phyloP scores from a whole-genome alignment of 2,888 invertebrate species.

The Yponomeuta sedellus region DNA sequence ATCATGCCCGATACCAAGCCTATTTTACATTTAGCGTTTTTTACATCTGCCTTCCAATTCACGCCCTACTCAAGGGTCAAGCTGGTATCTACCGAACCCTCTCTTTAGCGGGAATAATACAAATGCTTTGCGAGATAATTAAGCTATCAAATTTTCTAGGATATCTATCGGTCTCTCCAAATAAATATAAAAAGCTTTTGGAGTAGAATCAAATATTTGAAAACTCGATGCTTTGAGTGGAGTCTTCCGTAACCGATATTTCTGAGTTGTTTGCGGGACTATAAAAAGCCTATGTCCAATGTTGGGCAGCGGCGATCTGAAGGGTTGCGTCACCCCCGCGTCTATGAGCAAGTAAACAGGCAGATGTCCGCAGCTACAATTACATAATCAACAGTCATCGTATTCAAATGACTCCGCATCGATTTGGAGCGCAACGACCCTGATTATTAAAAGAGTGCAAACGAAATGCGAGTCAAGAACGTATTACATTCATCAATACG shows the following conservation, averaged over 20 bases:
- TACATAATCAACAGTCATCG: slow-evolving; percentile 68
- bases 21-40: slow-evolving; percentile 48
- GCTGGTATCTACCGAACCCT: slow-evolving; percentile 17
- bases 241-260: slow-evolving; percentile 70
- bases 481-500: slow-evolving; percentile 14
- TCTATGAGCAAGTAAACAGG: slow-evolving; percentile 53
- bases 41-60: slow-evolving; percentile 58
- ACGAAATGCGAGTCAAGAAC: slow-evolving; percentile 19
- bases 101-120: background rate
- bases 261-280: slow-evolving; percentile 63
- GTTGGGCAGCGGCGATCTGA: slow-evolving; percentile 55
- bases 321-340: slow-evolving; percentile 52
- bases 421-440: slow-evolving; percentile 34
- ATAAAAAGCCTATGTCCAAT: slow-evolving; percentile 61
- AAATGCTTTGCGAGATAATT: background rate
- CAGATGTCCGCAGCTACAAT: slow-evolving; percentile 67
- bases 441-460: slow-evolving; percentile 23
- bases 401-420: slow-evolving; percentile 60
- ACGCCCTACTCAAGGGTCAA: slow-evolving; percentile 26
- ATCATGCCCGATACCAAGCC: slow-evolving; percentile 56
- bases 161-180: slow-evolving; percentile 9
- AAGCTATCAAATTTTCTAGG: slow-evolving; percentile 6
- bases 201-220: slow-evolving; percentile 52
- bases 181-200: slow-evolving; percentile 28
- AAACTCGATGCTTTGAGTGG: slow-evolving; percentile 57